Base-by-base conservation (phyloP, 2,888 invertebrate genomes). In the Agrochola macilenta region DNA sequence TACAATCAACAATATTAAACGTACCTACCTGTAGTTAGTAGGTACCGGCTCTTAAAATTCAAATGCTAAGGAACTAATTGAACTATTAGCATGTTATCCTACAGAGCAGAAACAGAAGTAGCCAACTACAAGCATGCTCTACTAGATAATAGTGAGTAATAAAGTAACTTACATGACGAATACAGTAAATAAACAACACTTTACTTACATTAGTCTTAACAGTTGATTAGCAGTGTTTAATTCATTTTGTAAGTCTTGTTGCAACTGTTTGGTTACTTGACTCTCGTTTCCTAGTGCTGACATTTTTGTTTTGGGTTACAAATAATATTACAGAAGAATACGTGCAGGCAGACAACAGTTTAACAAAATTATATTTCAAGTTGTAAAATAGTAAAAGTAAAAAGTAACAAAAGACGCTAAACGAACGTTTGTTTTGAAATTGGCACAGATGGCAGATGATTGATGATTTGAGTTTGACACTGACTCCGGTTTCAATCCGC, bases 171-270 rank as follows among this genome's bases (percentile, higher is more conserved):
- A 61, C 8, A 23, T 14, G 23, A 30, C 1, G 12, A 60, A n/a
- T 43, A 12, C 12, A 76, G 30, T 46, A 68, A 77, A 17, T 26
- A 46, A 20, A 54, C 0, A 76, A 20, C 8, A 49, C 4, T 30
- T 23, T 74, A 92, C 94, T 92, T 90, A 96, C 96, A 96, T 95
- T 80, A 91, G 82, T 78, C 89, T 87, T 69, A 95, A 82, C n/a
- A 96, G 92, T 89, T 95, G 94, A 83, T 95, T 96, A 5, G 95
- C 89, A 64, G 91, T 93, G n/a, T 89, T 90, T 65, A 96, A 87
- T 89, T 96, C 96, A 81, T 95, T 94, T 89, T 95, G 94, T 84
- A 96, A 89, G 57, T 96, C 96, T 87, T 94, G 94, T 76, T 94
- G 93, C 58, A 96, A 87, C 70, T 93, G 94, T 84, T 93, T 93